A percentile compares a stretch with the other conserved stretches of the same genome.
phyloP scores from a whole-genome alignment of 2,888 invertebrate species.

The Acanthopleura granulata region DNA sequence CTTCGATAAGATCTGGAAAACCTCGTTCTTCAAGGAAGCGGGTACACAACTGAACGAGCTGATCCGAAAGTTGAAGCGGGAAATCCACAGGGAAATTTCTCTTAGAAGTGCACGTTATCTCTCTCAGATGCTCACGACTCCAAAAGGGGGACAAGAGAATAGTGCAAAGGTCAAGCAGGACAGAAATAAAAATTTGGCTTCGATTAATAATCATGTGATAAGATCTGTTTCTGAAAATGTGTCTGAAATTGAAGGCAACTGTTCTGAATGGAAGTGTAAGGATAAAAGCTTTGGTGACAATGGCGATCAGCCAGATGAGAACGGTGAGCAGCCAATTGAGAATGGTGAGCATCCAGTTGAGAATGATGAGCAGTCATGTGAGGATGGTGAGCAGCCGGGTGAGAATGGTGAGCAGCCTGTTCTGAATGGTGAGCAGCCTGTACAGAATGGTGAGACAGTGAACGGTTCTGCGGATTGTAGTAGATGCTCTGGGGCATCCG shows the following conservation, averaged over 20 bases:
- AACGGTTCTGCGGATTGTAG: background rate
- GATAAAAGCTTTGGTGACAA: background rate
- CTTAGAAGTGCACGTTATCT: conserved; percentile 49
- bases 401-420: background rate
- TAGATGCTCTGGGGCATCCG: background rate
- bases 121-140: conserved; percentile 33
- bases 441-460: background rate
- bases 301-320: background rate
- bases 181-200: no score
- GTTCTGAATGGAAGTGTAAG: no score
- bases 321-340: no score
- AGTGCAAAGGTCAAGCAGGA: conserved; percentile 18
- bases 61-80: conserved; percentile 47
- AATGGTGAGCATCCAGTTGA: background rate
- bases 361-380: background rate
- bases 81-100: conserved; percentile 49
- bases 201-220: no score
- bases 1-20: conserved; percentile 57
- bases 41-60: conserved; percentile 42
- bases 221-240: no score
- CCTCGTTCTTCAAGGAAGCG: conserved; percentile 53
- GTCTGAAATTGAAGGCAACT: no score
- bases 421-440: background rate
- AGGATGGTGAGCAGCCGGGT: background rate
- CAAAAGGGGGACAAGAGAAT: conserved; percentile 26